Conservation (phyloP, 2,888 invertebrate genomes). For the Furcula furcula region DNA sequence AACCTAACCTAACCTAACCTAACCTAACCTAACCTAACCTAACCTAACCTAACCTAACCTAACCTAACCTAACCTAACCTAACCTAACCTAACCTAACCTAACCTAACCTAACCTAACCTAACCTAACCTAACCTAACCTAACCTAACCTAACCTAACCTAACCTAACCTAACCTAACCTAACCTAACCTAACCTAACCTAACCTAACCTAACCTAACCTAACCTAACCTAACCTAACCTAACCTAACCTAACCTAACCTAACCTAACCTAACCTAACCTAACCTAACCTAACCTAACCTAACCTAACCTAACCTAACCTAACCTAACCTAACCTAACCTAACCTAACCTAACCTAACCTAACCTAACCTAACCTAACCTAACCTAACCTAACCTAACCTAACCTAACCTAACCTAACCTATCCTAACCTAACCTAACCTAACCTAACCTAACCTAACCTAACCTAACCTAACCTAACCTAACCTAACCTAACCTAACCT, state of each 20-base stretch:
- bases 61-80: slow-evolving; percentile 15
- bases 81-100: slow-evolving; percentile 5
- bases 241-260: slow-evolving; percentile 13
- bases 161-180: slow-evolving; percentile 9
- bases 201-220: slow-evolving; percentile 11
- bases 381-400: slow-evolving; percentile 9
- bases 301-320: slow-evolving; percentile 13
- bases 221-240: slow-evolving; percentile 12
- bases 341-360: slow-evolving; percentile 8
- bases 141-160: slow-evolving; percentile 5
- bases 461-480: slow-evolving; percentile 12
- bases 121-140: slow-evolving; percentile 10
- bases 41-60: slow-evolving; percentile 12
- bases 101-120: slow-evolving; percentile 16
- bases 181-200: slow-evolving; percentile 8
- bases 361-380: slow-evolving; percentile 7
- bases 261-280: slow-evolving; percentile 12
- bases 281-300: slow-evolving; percentile 11
- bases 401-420: slow-evolving; percentile 10
- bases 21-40: not conserved
- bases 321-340: slow-evolving; percentile 11
- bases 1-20: slow-evolving; percentile 9
- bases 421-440: slow-evolving; percentile 10
- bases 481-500: slow-evolving; percentile 12
- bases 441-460: slow-evolving; percentile 13